Evolutionary conservation across 2,888 invertebrate species (phyloP), one percentile per base, ranked within the genome.

Genomic region (Papilio elwesi): DNA sequence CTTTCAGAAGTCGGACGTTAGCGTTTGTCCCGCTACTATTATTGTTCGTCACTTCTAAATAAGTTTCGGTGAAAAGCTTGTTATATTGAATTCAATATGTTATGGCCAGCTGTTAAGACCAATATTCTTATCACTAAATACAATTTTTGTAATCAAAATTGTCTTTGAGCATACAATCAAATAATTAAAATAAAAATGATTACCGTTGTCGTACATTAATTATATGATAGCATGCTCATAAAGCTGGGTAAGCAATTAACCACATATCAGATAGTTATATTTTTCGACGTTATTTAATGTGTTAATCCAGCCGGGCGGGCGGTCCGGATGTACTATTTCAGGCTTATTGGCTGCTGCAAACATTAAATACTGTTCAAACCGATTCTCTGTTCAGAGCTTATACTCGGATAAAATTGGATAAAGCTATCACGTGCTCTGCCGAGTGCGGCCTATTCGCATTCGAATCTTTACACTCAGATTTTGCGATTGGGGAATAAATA

Each of bases 401-500:
- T 77, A 77, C 75, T 72, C 71, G 76, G 79, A 76, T 79, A 76
- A 76, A 77, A 72, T 76, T 71, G 77, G 76, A 78, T 80, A 79
- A 78, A 76, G 76, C 73, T 75, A 76, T 76, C 76, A 78, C 78
- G 76, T 76, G 79, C 78, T 75, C 76, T 75, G 74, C 74, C 74
- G 78, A 76, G 74, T 71, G 64, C 74, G 68, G 71, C 73, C 74
- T 76, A 76, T 77, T 75, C 76, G 71, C 75, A 80, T 76, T 78
- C 74, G 74, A 59, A 59, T 76, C 77, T 75, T 73, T 75, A 74
- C 74, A 76, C 75, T 75, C 74, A 71, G 73, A 68, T 71, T 74
- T 76, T 67, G 66, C 65, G 70, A 76, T 78, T 74, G 74, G 74
- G 73, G n/a, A n/a, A n/a, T n/a, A 76, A 68, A 73, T 48, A 57